These are phyloP conservation scores for Muricea muricata DNA, from an alignment of 92 coral and sea anemone genomes.

Conservation along the genomic window DNA sequence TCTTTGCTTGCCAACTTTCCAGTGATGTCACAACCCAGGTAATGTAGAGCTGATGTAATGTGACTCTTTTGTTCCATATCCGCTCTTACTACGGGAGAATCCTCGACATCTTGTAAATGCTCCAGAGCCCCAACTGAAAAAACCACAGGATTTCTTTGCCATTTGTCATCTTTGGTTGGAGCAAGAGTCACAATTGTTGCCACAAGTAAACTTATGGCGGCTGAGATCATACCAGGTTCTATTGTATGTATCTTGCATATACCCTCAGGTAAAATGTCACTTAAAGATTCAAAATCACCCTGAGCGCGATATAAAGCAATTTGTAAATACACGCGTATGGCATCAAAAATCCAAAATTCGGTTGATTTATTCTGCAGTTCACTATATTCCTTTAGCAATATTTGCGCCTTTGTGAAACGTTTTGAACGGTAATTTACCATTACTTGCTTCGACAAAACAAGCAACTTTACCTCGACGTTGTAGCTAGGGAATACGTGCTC, in stretches of 20 bases:
- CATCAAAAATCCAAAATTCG: conserved; percentile 28
- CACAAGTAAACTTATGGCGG: conserved; percentile 9
- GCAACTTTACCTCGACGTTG: not conserved
- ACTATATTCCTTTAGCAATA: not conserved
- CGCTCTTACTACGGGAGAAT: not conserved
- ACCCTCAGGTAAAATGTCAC: not conserved
- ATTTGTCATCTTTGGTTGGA: too few relatives aligned
- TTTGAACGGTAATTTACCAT: conserved; percentile 6
- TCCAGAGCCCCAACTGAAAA: not conserved
- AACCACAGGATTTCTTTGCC: too few relatives aligned
- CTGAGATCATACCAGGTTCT: conserved; percentile 44
- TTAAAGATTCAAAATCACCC: conserved; percentile 2
- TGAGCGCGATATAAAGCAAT: conserved; percentile 40
- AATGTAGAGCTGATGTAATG: conserved; percentile 10
- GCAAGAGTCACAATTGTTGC: conserved; percentile 23
- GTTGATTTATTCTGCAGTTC: not conserved
- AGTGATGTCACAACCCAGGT: not conserved
- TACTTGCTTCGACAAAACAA: conserved; percentile 16
- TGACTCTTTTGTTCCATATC: conserved; percentile 36
- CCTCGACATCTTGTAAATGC: not conserved
- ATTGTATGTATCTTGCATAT: conserved; percentile 20
- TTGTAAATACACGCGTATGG: not conserved
- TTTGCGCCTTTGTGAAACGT: conserved; percentile 4
- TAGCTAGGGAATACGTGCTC: too few relatives aligned
- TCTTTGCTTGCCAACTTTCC: not conserved